These are phyloP conservation scores for Uropsilus gracilis DNA, from an alignment of 2,113 vertebrate genomes.

Conservation along the genomic window DNA sequence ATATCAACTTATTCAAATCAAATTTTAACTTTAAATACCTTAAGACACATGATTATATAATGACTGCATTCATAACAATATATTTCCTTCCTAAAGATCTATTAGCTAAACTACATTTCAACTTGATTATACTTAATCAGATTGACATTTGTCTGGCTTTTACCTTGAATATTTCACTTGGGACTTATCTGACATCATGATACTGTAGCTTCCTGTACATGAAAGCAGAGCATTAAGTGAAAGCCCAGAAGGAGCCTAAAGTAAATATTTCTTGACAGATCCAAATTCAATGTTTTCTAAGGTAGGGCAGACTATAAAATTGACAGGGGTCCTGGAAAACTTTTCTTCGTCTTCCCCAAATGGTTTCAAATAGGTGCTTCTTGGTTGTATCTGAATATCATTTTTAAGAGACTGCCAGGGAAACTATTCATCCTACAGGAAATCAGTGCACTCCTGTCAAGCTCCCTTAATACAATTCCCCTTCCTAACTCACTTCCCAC, in stretches of 20 bases:
- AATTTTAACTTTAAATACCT: slow-evolving; percentile 16
- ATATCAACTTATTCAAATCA: neutral
- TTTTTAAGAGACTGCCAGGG: too few species aligned
- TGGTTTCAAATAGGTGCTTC: neutral
- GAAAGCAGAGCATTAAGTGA: neutral
- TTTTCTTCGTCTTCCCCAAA: neutral
- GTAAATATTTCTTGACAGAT: neutral
- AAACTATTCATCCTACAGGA: neutral
- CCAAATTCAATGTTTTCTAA: neutral
- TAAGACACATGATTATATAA: slow-evolving; percentile 22
- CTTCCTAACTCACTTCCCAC: neutral
- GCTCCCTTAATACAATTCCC: neutral
- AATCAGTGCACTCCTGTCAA: neutral
- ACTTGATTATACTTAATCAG: slow-evolving; percentile 27
- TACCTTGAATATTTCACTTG: neutral
- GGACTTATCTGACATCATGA: neutral
- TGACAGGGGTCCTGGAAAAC: neutral
- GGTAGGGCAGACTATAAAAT: neutral
- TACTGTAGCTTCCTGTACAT: neutral
- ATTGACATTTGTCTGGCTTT: neutral
- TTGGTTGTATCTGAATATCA: neutral
- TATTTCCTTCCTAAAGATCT: slow-evolving; percentile 36
- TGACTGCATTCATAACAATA: neutral
- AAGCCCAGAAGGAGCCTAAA: neutral
- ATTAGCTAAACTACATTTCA: slow-evolving; percentile 21